Evolutionary conservation across 2,797 vertebrate species (phyloP).

Genomic region (Serranus cabrilla): DNA sequence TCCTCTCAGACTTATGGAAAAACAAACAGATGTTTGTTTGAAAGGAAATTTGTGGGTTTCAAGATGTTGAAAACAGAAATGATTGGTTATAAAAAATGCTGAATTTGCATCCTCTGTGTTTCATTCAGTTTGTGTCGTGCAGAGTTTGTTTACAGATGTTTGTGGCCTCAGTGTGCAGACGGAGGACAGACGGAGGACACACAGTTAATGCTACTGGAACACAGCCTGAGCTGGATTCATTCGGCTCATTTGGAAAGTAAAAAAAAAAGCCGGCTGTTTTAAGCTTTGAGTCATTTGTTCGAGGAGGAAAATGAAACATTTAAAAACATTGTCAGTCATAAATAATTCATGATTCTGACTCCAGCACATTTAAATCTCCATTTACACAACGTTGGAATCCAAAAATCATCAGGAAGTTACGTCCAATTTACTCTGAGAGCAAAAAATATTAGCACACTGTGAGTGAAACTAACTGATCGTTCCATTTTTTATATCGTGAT

Average conservation of each 20-base stretch:
- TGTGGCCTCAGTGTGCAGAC: neutral
- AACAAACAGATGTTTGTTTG: conserved; percentile 23
- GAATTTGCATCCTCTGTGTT: conserved; percentile 4
- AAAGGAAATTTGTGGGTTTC: conserved; percentile 24
- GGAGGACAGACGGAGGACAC: neutral
- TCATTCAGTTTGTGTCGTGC: conserved; percentile 7
- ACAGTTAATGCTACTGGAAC: neutral
- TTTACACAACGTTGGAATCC: neutral
- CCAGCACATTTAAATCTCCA: neutral
- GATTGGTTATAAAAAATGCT: conserved; percentile 2
- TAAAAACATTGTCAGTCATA: neutral
- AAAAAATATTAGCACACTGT: neutral
- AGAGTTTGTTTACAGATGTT: conserved; percentile 8
- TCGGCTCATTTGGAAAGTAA: neutral
- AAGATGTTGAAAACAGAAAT: conserved; percentile 23
- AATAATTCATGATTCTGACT: neutral
- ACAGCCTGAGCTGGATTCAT: neutral
- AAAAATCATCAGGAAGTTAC: neutral
- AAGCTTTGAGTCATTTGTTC: neutral
- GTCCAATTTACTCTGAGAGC: neutral
- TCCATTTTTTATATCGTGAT: neutral
- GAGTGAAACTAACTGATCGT: neutral
- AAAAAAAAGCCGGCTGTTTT: neutral
- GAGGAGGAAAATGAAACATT: neutral
- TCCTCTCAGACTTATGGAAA: neutral